A percentile compares a stretch with the other conserved stretches of the same genome.
Evolutionary conservation across 2,888 invertebrate species (phyloP).

Genomic region (Physocephala rufipes): DNA sequence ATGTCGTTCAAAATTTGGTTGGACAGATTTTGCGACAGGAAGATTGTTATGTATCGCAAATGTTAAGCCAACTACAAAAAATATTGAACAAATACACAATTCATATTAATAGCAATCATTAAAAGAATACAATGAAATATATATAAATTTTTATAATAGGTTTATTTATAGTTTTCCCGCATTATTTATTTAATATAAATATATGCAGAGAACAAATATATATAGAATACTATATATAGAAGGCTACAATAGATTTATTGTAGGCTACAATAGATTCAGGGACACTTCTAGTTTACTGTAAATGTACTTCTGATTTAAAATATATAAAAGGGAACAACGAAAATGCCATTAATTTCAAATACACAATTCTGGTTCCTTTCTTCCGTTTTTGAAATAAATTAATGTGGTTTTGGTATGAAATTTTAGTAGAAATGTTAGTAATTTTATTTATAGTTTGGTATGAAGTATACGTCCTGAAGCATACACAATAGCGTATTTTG

Average conservation of each 20-base stretch:
- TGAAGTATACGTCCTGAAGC: no score
- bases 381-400: slow-evolving; percentile 2
- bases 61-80: background rate
- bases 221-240: background rate
- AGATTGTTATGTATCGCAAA: background rate
- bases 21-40: background rate
- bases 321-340: background rate
- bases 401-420: slow-evolving; percentile 26
- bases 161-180: background rate
- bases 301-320: slow-evolving; percentile 4
- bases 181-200: background rate
- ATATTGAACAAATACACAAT: no score
- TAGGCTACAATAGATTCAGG: background rate
- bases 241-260: background rate
- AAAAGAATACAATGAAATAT: background rate
- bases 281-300: slow-evolving; percentile 18
- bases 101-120: background rate
- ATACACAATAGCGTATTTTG: no score
- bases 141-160: background rate
- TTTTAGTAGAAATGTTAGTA: no score
- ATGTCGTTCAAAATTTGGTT: background rate
- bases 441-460: no score
- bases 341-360: background rate
- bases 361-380: background rate
- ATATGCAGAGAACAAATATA: background rate